phyloP scores from a whole-genome alignment of 2,797 vertebrate species.

The Urocyon cinereoargenteus region DNA sequence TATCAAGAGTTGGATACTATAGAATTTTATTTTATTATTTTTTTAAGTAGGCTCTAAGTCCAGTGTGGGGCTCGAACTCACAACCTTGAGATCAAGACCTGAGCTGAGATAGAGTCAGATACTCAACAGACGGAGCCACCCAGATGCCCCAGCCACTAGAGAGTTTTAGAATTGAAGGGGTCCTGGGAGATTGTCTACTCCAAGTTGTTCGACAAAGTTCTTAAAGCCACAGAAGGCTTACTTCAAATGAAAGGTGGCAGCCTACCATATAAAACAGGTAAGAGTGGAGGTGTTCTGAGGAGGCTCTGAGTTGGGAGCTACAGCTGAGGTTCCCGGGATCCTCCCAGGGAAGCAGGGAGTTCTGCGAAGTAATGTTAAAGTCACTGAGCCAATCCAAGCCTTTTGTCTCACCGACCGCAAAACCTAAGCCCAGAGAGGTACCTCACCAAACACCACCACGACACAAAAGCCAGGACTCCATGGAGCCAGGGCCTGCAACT shows the following conservation, averaged over 20 bases:
- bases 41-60: not conserved
- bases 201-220: not conserved
- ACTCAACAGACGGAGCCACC: not conserved
- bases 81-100: not conserved
- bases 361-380: not conserved
- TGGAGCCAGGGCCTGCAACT: not conserved
- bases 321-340: not conserved
- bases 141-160: not conserved
- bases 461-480: not conserved
- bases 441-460: not conserved
- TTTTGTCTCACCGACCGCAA: not conserved
- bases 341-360: not conserved
- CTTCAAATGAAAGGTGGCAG: not conserved
- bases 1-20: not conserved
- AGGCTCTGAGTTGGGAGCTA: not conserved
- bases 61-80: not conserved
- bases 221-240: not conserved
- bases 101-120: not conserved
- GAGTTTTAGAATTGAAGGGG: not conserved
- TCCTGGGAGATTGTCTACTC: not conserved
- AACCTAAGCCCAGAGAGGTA: not conserved
- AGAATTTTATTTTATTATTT: not conserved
- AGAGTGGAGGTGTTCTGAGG: not conserved
- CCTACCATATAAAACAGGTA: not conserved
- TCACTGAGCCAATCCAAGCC: not conserved